Evolutionary conservation across 2,113 vertebrate genomes (phyloP), one percentile per base, ranked within the genome.

Genomic region (Gulo gulo): DNA sequence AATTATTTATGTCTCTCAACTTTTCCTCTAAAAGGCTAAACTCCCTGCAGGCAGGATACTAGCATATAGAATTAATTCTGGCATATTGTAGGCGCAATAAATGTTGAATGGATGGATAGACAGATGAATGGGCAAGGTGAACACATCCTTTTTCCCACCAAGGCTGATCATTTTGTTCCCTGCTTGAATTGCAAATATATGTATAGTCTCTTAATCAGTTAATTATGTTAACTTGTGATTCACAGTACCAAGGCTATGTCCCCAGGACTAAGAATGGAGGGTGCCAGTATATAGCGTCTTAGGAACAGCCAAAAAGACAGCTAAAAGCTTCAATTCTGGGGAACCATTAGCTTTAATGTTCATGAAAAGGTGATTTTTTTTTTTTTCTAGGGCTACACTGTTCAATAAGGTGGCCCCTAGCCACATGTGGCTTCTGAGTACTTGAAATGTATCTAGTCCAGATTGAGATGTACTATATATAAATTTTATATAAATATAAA

Each of bases 271-370:
- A 91, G 84, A 94, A 47, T 74, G 95, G 93, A 84, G 78, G 79
- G 90, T 96, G 90, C 87, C 88, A 73, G 88, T 89, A 94, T 96
- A 84, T 89, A 93, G 78, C 26, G 94, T 95, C 93, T 94, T 94
- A 63, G 71, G 15, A 67, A 88, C 52, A 95, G 89, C 65, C 91
- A 95, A 13, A 85, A 80, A 97, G 86, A 88, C 0, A 24, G 79
- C 81, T 95, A 67, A 92, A 86, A 87, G 8, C 67, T 87, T 95
- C n/a, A 88, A 1, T 95, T 82, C 59, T 96, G 69, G 57, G 42
- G 34, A 79, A 47, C 78, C 79, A 83, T 88, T 93, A 73, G 57
- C 91, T 95, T 88, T 90, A 87, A 39, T 94, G 83, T 94, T 94
- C 45, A 65, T 87, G 36, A 52, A 87, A 90, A 94, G 29, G 26